phyloP scores from a whole-genome alignment of 2,113 vertebrate genomes.

The Cricetomys ansorgei region DNA sequence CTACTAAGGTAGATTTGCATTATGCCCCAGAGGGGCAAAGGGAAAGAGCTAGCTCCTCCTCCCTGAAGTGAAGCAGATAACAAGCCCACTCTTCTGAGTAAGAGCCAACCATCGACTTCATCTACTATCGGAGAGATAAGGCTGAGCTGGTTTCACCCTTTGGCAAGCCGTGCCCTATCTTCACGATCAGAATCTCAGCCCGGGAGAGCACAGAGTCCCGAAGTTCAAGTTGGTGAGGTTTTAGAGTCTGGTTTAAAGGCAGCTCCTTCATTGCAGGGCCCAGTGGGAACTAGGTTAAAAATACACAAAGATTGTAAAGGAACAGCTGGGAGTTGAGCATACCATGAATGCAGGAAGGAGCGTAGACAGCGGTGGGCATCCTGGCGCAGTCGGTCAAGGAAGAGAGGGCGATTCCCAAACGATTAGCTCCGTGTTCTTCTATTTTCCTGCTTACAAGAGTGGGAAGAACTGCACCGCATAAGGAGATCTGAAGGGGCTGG shows the following conservation, averaged over 20 bases:
- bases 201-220: background rate
- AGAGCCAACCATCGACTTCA: background rate
- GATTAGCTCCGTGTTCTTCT: background rate
- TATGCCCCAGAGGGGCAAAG: background rate
- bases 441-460: background rate
- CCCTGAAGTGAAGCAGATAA: background rate
- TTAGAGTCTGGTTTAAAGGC: background rate
- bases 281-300: background rate
- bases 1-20: background rate
- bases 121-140: background rate
- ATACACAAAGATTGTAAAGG: background rate
- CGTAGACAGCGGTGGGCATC: background rate
- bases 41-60: background rate
- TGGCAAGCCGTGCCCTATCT: background rate
- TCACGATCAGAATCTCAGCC: background rate
- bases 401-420: background rate
- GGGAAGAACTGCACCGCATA: background rate
- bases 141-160: background rate
- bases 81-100: background rate
- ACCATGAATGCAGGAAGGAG: too few species aligned
- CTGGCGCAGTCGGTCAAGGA: background rate
- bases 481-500: background rate
- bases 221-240: background rate
- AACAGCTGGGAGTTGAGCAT: background rate
- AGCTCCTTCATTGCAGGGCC: background rate